These are phyloP conservation scores for Temnothorax rugatulus DNA, from an alignment of 2,888 invertebrate genomes.

Conservation along the genomic window DNA sequence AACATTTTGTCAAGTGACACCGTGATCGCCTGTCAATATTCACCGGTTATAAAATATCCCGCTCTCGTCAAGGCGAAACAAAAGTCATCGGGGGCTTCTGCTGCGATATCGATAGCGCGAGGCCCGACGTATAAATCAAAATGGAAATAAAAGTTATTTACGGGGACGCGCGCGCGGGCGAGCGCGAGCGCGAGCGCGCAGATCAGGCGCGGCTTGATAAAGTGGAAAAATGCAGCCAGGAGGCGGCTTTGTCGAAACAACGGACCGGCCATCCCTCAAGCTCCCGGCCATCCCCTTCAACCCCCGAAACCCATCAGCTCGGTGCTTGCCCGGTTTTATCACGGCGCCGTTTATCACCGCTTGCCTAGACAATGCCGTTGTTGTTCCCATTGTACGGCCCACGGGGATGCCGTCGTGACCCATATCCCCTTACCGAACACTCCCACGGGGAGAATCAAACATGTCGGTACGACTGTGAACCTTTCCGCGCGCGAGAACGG, in stretches of 20 bases:
- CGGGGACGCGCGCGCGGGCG: conserved; percentile 47
- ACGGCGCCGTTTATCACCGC: conserved; percentile 82
- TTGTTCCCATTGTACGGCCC: conserved; percentile 76
- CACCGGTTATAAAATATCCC: conserved; percentile 38
- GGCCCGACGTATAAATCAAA: conserved; percentile 63
- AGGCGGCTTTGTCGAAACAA: conserved; percentile 50
- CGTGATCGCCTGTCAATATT: conserved; percentile 32
- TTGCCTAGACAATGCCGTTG: conserved; percentile 80
- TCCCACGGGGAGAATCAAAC: conserved; percentile 61
- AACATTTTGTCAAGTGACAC: conserved; percentile 36
- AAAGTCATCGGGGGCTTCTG: conserved; percentile 66
- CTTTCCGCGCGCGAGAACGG: conserved; percentile 37
- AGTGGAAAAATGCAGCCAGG: conserved; percentile 73
- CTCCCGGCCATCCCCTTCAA: conserved; percentile 73
- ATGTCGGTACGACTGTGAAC: conserved; percentile 54
- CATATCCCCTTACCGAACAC: conserved; percentile 67
- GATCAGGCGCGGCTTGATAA: conserved; percentile 70
- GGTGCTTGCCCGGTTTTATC: conserved; percentile 81
- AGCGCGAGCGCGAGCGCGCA: conserved; percentile 32
- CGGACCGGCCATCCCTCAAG: conserved; percentile 43
- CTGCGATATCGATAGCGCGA: conserved; percentile 54
- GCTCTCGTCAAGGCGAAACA: conserved; percentile 51
- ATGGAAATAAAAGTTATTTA: conserved; percentile 74
- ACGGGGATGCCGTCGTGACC: conserved; percentile 76
- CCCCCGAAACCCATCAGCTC: conserved; percentile 76